Base-by-base conservation (phyloP, 2,888 invertebrate species). In the Prosapia bicincta region DNA sequence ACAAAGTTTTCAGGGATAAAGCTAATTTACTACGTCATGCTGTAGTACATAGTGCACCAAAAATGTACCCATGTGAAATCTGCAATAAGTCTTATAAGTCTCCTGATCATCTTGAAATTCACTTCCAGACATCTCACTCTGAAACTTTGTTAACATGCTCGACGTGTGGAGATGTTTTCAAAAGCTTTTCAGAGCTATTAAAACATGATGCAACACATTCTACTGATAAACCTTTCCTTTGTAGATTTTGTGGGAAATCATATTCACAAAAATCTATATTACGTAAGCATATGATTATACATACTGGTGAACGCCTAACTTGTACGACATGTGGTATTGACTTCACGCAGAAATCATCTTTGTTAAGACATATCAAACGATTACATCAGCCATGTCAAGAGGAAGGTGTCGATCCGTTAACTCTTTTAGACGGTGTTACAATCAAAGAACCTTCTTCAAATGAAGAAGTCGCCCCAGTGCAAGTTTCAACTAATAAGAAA, bases 321-420 rank as follows among this genome's bases (percentile, higher is more conserved):
- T 82, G 82, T 43, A 79, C 77, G n/a, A 78, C 79, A n/a, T 82
- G 82, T 76, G 79, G 81, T 15, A 81, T 81, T 23, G 81, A 80
- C 66, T 82, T 82, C 70, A 82, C 81, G 23, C 82, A 82, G 69
- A 78, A 80, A 68, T 81, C 81, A 26, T 82, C 82, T 30, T 76
- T 82, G 25, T 74, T 82, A 65, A 78, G 82, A 23, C 82, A 82
- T 73, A 78, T 79, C 38, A 82, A 81, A 54, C 76, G 81, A 26
- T 80, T 82, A 32, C 82, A 82, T 77, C 80, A 83, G 25, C 26
- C 38, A 1, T 67, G 54, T 20, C 28, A 26, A 3, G 67, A 68
- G 5, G 66, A 24, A 23, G 26, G 25, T 25, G 20, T 71, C 6
- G 74, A 74, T 30, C 65, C 74, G 1, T 74, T 54, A 20, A 54